A percentile compares a stretch with the other conserved stretches of the same genome.
Conservation (phyloP, 1,140 invertebrate species). For the Drosophila azteca region DNA sequence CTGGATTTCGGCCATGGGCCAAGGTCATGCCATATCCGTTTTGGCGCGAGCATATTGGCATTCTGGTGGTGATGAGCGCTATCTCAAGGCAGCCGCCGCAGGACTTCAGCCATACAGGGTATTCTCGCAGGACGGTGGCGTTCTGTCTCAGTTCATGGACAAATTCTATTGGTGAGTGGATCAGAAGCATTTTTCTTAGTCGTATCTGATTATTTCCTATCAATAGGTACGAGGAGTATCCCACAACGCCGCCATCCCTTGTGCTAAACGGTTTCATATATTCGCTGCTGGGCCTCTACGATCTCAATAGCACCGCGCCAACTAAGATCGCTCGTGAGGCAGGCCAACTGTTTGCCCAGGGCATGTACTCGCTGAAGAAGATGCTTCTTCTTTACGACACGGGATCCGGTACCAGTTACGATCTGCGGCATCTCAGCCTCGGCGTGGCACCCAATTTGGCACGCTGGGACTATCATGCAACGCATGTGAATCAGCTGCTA, state of each 20-base stretch:
- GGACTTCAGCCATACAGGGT: slow-evolving; percentile 93
- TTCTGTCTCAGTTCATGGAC: slow-evolving; percentile 92
- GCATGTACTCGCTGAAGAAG: slow-evolving; percentile 94
- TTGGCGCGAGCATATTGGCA: slow-evolving; percentile 94
- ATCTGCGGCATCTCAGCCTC: slow-evolving; percentile 95
- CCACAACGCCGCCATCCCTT: slow-evolving; percentile 96
- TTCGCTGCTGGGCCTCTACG: slow-evolving; percentile 97
- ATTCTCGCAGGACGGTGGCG: slow-evolving; percentile 89
- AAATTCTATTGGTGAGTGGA: slow-evolving; percentile 88
- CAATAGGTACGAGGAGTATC: slow-evolving; percentile 99
- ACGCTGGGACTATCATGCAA: slow-evolving; percentile 98
- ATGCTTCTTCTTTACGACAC: slow-evolving; percentile 97
- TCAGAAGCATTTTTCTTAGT: neutral
- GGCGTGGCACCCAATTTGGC: slow-evolving; percentile 95
- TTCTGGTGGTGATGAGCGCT: slow-evolving; percentile 90
- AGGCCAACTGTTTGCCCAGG: slow-evolving; percentile 91
- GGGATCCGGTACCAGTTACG: slow-evolving; percentile 98
- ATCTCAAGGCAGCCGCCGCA: slow-evolving; percentile 91
- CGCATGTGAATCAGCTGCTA: slow-evolving; percentile 98
- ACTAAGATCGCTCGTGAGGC: slow-evolving; percentile 87
- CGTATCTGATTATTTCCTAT: neutral
- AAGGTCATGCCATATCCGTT: slow-evolving; percentile 97
- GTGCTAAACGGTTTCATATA: slow-evolving; percentile 99
- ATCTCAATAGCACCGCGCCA: slow-evolving; percentile 90
- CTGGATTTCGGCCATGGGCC: slow-evolving; percentile 99